phyloP scores from a whole-genome alignment of 2,113 vertebrate genomes.

The Channa argus region DNA sequence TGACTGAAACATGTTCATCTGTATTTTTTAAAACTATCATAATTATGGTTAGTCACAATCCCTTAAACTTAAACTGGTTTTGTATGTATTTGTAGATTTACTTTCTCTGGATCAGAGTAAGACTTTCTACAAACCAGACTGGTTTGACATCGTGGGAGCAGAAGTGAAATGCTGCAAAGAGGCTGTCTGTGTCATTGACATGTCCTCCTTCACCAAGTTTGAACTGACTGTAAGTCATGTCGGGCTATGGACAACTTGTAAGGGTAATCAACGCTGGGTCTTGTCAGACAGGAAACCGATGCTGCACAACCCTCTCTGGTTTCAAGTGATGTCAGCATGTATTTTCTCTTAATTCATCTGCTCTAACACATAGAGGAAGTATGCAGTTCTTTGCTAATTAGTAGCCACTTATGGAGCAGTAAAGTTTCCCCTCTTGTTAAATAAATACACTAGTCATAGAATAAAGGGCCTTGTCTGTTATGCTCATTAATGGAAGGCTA shows the following conservation, averaged over 20 bases:
- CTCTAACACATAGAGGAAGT: too few relatives aligned
- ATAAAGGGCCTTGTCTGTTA: not conserved
- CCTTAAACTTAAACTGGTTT: not conserved
- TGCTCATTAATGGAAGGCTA: not conserved
- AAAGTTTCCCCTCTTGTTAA: not conserved
- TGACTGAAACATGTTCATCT: too few relatives aligned
- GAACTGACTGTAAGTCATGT: conserved; percentile 93
- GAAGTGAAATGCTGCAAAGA: conserved; percentile 99
- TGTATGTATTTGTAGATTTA: conserved; percentile 83
- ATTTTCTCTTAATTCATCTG: not conserved
- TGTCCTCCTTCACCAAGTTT: conserved; percentile 99
- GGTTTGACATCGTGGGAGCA: conserved; percentile 97
- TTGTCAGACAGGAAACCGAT: not conserved
- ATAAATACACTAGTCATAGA: not conserved
- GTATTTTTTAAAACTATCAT: too few relatives aligned
- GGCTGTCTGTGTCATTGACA: conserved; percentile 97
- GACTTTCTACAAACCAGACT: conserved; percentile 98
- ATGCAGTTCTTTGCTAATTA: not conserved
- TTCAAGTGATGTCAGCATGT: not conserved
- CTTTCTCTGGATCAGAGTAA: conserved; percentile 96
- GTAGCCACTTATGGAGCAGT: not conserved
- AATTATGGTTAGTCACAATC: too few relatives aligned
- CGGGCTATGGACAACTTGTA: not conserved
- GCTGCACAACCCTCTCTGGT: not conserved
- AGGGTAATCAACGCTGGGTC: not conserved